Evolutionary conservation across 2,797 vertebrate species (phyloP), one percentile per base, ranked within the genome.

Genomic region (Falco cherrug): DNA sequence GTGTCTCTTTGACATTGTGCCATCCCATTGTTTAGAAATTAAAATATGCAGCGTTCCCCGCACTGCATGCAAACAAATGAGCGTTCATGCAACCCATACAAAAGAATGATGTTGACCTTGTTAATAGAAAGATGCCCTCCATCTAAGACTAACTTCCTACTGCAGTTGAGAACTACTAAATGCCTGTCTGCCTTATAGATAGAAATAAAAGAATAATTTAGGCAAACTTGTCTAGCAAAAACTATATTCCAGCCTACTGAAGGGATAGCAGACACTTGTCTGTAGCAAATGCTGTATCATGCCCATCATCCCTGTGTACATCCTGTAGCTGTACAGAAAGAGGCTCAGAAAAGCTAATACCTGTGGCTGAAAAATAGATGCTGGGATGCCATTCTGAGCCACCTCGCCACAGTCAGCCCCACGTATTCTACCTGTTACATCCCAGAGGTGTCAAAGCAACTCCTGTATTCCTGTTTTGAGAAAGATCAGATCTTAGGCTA

Each of bases 21-120:
- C 92, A 96, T 83, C 92, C 95, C 80, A 90, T 96, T 97, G 92
- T 97, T 97, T 95, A 94, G 91, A 95, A 94, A 95, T 95, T 93
- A 96, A 97, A 96, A 96, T 96, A 97, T 94, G 90, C 94, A 96
- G 15, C 13, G 4, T 77, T 91, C 69, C 51, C 74, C 1, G 1
- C 78, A 85, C 91, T 64, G 43, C 88, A 70, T 92, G 85, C 86
- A 95, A 96, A 95, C 90, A 95, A 97, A 97, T 88, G 87, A 95
- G 75, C 0, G 0, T 89, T 97, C 94, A 90, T 93, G 87, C 63
- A 95, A 90, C 73, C 48, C 71, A 90, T 97, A 82, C 57, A 9
- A 96, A 97, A 93, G 87, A 91, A 92, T 73, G 56, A 59, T 89
- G 45, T 84, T 94, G 93, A 96, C 93, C 95, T 96, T 96, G 89